Conservation (phyloP, 2,888 invertebrate species). For the Polietes domitor region DNA sequence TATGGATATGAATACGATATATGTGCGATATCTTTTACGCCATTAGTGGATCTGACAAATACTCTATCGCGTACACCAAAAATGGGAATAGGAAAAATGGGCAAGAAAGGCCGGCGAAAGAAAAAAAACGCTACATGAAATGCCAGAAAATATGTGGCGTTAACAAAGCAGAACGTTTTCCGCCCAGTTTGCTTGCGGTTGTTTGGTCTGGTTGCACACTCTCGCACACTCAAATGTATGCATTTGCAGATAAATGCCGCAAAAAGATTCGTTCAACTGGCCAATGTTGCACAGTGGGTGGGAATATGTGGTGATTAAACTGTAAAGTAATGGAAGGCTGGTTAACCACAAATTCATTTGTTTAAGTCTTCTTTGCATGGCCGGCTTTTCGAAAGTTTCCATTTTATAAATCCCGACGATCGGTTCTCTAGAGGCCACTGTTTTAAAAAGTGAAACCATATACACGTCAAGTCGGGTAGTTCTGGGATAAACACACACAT, state of each 20-base stretch:
- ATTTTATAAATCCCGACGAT: no score
- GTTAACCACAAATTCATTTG: no score
- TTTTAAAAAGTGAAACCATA: no score
- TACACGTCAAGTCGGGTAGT: no score
- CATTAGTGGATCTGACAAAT: slow-evolving; percentile 40
- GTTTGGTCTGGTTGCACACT: slow-evolving; percentile 9
- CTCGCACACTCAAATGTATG: background rate
- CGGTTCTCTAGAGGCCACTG: no score
- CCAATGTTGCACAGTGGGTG: background rate
- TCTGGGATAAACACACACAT: no score
- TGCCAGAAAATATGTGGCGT: slow-evolving; percentile 55
- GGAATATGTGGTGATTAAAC: no score
- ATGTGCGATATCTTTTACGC: slow-evolving; percentile 27
- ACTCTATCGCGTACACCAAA: slow-evolving; percentile 44
- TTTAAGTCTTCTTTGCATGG: no score
- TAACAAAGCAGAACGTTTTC: slow-evolving; percentile 68
- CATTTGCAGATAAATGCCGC: slow-evolving; percentile 42
- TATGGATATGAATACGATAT: slow-evolving; percentile 8
- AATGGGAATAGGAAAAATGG: slow-evolving; percentile 40
- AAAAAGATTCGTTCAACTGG: slow-evolving; percentile 22
- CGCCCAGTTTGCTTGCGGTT: slow-evolving; percentile 66
- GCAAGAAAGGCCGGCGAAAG: background rate
- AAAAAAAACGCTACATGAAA: slow-evolving; percentile 40
- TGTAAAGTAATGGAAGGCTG: no score
- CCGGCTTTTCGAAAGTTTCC: no score